Base-by-base conservation (phyloP, 2,797 vertebrate genomes). In the Linurgus olivaceus region DNA sequence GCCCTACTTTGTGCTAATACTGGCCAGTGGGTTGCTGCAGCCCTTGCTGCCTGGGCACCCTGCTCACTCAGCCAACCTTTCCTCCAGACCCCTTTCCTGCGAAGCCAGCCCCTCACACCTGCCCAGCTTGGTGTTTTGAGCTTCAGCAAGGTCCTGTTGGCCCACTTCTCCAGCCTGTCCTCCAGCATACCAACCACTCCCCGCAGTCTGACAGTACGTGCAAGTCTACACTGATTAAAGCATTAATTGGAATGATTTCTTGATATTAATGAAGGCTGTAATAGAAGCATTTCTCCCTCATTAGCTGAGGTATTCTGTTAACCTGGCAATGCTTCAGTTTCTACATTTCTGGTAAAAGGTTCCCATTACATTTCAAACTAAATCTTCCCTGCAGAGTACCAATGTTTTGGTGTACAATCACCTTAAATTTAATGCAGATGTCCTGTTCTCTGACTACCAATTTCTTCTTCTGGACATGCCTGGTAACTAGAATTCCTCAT, bases 171-270 rank as follows among this genome's bases (percentile, higher is more conserved):
- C 37, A 71, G 62, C 50, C 42, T 40, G 37, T 48, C 33, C 45
- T 62, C 42, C 35, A 40, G 31, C 35, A 12, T 3, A 68, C 47
- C 31, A 31, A 2, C 17, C 13, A 55, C 16, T 31, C 7, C 24
- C 18, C 38, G 2, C 0, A 12, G 12, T n/a, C 6, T 65, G 72
- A 24, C 17, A 7, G 2, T 29, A 66, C 3, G 2, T 58, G 28
- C n/a, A 51, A 44, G 19, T 57, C 42, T 33, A 33, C 37, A 9
- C 37, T 21, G 25, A 75, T 31, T 14, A 48, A 67, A 86, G 54
- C 48, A 44, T 10, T 13, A 38, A n/a, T 15, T 37, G 18, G 28
- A 77, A 50, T 25, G 15, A 61, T 63, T 51, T 66, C 14, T 78
- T 85, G 5, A 6, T 67, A 35, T 9, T 28, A 52, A 59, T 52